phyloP scores from a whole-genome alignment of 2,797 vertebrate species.

The Fundulus diaphanus region DNA sequence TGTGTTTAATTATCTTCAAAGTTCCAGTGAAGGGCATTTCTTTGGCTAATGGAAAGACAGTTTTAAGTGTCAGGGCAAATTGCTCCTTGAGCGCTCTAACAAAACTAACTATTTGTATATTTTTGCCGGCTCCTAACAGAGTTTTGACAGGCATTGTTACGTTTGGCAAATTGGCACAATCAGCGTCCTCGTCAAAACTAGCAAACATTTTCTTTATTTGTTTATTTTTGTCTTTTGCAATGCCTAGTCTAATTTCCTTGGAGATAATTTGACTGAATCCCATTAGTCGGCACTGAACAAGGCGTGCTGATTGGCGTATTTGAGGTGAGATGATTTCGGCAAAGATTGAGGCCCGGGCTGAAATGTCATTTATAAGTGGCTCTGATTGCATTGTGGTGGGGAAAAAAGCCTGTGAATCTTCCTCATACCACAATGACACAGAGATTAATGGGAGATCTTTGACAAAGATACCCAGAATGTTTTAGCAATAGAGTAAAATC shows the following conservation, averaged over 20 bases:
- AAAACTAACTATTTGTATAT: slow-evolving; percentile 66
- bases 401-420: slow-evolving; percentile 49
- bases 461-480: slow-evolving; percentile 43
- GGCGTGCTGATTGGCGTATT: slow-evolving; percentile 78
- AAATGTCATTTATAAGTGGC: slow-evolving; percentile 79
- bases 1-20: slow-evolving; percentile 88
- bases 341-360: slow-evolving; percentile 72
- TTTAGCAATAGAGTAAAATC: neutral
- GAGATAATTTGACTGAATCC: slow-evolving; percentile 74
- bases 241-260: slow-evolving; percentile 76
- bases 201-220: slow-evolving; percentile 62
- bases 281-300: slow-evolving; percentile 71
- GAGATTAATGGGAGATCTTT: slow-evolving; percentile 61
- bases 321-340: slow-evolving; percentile 74
- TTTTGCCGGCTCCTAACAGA: slow-evolving; percentile 55
- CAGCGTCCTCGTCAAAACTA: slow-evolving; percentile 76
- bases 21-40: slow-evolving; percentile 85
- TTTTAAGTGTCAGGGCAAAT: slow-evolving; percentile 78
- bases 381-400: slow-evolving; percentile 79
- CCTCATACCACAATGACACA: slow-evolving; percentile 70
- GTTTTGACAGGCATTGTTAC: slow-evolving; percentile 70
- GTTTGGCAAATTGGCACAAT: slow-evolving; percentile 76
- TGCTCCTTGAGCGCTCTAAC: slow-evolving; percentile 73
- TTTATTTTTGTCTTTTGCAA: slow-evolving; percentile 75
- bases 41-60: slow-evolving; percentile 82